These are phyloP conservation scores for Haemorhous mexicanus DNA, from an alignment of 2,113 vertebrate genomes.

Conservation along the genomic window DNA sequence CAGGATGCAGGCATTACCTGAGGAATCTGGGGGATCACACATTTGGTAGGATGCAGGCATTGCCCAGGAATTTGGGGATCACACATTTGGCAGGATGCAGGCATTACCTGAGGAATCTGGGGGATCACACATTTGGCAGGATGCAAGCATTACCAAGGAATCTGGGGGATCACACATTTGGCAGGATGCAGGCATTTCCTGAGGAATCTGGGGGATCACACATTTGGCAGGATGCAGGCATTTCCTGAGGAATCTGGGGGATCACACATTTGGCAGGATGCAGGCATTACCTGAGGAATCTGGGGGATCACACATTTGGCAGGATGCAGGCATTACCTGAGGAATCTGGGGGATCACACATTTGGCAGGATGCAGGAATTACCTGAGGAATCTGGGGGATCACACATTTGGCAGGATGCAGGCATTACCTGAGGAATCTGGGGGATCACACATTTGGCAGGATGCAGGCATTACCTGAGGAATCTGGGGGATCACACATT, in stretches of 20 bases:
- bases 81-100: background rate
- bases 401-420: background rate
- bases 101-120: background rate
- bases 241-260: background rate
- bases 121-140: no score
- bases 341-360: background rate
- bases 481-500: accelerated
- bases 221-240: background rate
- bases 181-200: background rate
- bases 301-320: background rate
- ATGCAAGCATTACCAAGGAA: background rate
- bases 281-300: background rate
- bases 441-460: background rate
- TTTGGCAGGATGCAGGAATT: background rate
- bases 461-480: background rate
- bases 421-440: accelerated
- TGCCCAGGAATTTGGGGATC: accelerated
- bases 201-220: accelerated
- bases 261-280: background rate
- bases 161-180: background rate
- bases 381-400: background rate
- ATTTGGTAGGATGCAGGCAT: background rate
- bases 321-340: background rate
- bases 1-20: background rate
- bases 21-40: background rate